Base-by-base conservation (phyloP, 2,797 vertebrate species). In the Yasuhikotakia modesta region DNA sequence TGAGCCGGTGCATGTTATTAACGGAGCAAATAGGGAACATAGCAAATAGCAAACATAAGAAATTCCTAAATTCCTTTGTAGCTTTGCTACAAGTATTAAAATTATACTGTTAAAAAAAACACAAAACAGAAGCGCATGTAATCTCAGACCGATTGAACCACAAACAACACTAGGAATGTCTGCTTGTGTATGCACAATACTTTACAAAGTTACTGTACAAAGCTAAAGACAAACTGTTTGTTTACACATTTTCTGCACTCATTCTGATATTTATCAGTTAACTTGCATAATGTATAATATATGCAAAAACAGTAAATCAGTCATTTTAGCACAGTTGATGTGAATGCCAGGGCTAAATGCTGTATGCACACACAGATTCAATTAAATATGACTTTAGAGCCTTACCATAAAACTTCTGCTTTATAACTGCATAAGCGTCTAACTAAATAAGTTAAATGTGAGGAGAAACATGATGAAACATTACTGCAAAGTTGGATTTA, bases 401-500 rank as follows among this genome's bases (percentile, higher is more conserved):
- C 11, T 39, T 13, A 39, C 12, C 68, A 53, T 50, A 27, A 50
- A 7, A 60, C 24, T 16, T 60, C 17, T 60, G 24, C 27, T 68
- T 48, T 10, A 61, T 65, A 32, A 74, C 50, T 66, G 19, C 50
- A 21, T 13, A 27, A 27, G 24, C 6, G 16, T 58, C 39, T 21
- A 17, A 24, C 39, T 53, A 66, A 11, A 12, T 60, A 32, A 73
- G 45, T 24, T n/a, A 55, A 50, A 63, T 13, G 14, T 45, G 43
- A 19, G 43, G 50, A 78, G 63, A 35, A 52, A 74, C 70, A 63
- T 35, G 16, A 60, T 57, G 1, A 65, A 52, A 14, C 12, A 35
- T 58, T 46, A 58, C 58, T 69, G 35, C 35, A 53, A 55, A 55
- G 22, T 55, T 22, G 19, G 52, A 21, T 55, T 55, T 55, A 55